These are phyloP conservation scores for Lophotriccus pileatus DNA, from an alignment of 2,797 vertebrate genomes.

Conservation along the genomic window DNA sequence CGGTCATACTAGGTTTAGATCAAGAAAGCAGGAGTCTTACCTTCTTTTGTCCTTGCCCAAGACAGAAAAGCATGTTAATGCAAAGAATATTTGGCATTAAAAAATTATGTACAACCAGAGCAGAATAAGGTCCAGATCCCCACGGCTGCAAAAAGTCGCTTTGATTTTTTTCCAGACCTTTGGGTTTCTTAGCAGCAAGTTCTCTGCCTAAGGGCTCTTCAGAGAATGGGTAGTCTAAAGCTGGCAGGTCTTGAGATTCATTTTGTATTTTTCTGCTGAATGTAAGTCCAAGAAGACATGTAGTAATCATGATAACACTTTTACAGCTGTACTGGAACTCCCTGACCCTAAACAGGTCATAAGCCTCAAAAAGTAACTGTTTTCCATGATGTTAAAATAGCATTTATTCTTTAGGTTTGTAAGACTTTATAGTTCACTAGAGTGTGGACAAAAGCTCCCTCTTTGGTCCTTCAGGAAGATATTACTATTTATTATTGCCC, in stretches of 20 bases:
- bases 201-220: constrained; percentile 49
- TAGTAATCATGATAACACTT: not conserved
- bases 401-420: not conserved
- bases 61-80: constrained; percentile 38
- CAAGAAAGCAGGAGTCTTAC: constrained; percentile 35
- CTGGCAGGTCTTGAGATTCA: constrained; percentile 19
- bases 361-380: not conserved
- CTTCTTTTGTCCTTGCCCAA: constrained; percentile 17
- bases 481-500: not conserved
- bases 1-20: constrained; percentile 10
- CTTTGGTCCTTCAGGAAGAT: not conserved
- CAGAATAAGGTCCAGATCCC: constrained; percentile 34
- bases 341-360: not conserved
- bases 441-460: not conserved
- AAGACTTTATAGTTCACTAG: not conserved
- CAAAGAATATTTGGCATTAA: constrained; percentile 62
- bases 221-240: not conserved
- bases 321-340: not conserved
- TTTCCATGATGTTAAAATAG: not conserved
- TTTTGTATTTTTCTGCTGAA: constrained; percentile 22
- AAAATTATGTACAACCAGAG: constrained; percentile 60
- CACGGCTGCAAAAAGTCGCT: constrained; percentile 37
- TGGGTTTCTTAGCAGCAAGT: constrained; percentile 42
- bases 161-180: constrained; percentile 54
- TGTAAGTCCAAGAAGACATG: not conserved